phyloP scores from a whole-genome alignment of 2,888 invertebrate species.

The Eueremaeus valkanovi region DNA sequence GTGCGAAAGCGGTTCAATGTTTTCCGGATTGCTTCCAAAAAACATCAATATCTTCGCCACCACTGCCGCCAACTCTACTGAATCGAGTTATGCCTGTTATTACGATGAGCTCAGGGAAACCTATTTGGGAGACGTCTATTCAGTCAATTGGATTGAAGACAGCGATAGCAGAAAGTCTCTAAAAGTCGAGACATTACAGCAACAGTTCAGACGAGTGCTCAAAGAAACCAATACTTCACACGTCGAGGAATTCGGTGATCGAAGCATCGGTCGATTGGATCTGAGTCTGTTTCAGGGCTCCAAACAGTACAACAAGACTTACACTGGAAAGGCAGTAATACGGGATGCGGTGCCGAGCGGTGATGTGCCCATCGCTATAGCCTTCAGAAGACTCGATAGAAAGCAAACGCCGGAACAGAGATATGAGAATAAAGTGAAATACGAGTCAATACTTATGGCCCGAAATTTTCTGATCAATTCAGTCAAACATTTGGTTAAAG shows the following conservation, averaged over 20 bases:
- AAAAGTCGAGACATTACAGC: constrained; percentile 55
- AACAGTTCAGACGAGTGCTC: constrained; percentile 58
- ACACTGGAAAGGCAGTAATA: constrained; percentile 45
- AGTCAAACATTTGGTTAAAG: constrained; percentile 19
- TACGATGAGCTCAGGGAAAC: constrained; percentile 56
- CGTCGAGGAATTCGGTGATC: constrained; percentile 59
- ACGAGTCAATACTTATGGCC: constrained; percentile 22
- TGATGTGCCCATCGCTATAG: constrained; percentile 54
- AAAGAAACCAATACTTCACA: constrained; percentile 59
- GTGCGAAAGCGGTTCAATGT: constrained; percentile 63
- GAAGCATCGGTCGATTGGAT: constrained; percentile 44
- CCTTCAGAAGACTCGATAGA: constrained; percentile 48
- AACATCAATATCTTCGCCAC: constrained; percentile 60
- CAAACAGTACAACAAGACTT: constrained; percentile 43
- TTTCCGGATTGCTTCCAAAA: constrained; percentile 56
- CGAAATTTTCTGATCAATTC: constrained; percentile 1
- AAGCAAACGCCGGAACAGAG: constrained; percentile 48
- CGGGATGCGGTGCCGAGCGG: constrained; percentile 53
- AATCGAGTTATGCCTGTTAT: constrained; percentile 60
- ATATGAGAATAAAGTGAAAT: constrained; percentile 49
- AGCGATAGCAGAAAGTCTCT: constrained; percentile 52
- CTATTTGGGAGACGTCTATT: constrained; percentile 61
- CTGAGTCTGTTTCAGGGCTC: constrained; percentile 46
- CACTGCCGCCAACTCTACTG: constrained; percentile 60
- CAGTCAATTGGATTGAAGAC: constrained; percentile 61